Evolutionary conservation across 2,888 invertebrate genomes (phyloP), one percentile per base, ranked within the genome.

Genomic region (Cyaniris semiargus): DNA sequence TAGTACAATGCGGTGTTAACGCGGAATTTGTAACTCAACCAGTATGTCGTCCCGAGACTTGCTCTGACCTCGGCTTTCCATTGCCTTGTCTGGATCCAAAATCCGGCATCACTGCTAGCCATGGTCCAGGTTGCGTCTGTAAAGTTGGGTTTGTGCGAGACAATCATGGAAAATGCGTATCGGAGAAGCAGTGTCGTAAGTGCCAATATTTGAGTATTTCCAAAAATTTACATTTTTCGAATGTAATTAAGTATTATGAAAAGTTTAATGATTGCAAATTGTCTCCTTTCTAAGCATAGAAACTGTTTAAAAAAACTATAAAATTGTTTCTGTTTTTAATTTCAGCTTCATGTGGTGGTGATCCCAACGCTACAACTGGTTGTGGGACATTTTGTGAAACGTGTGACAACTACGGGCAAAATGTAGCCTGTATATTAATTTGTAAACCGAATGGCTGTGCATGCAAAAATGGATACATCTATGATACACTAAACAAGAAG

Each of bases 321-420:
- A n/a, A n/a, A n/a, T n/a, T 3, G 27, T 1, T 27, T 27, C 27
- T 27, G 27, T 27, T 27, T 27, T 27, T 27, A 27, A 27, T 27
- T 27, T 27, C 18, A 15, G 7, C 80, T 77, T 81, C 82, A 5
- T 86, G 85, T 70, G 83, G 83, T 3, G 85, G 83, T 8, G 85
- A 85, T 79, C 70, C 76, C 3, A 85, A 86, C 44, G 84, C 85
- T 1, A 48, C 56, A 48, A 70, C 81, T 6, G 83, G 83, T 2
- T 83, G 82, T 77, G 83, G 83, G 1, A 76, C 23, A 0, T 79
- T 80, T 44, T 83, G 82, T 74, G 80, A 75, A 8, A 78, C 71
- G 1, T 84, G 83, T 48, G 77, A 81, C 5, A 81, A 83, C 71
- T 81, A 82, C 48, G 83, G 82, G 6, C 70, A 78, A 6, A 58